Evolutionary conservation across 2,888 invertebrate species (phyloP).

Genomic region (Nomada ruficornis): DNA sequence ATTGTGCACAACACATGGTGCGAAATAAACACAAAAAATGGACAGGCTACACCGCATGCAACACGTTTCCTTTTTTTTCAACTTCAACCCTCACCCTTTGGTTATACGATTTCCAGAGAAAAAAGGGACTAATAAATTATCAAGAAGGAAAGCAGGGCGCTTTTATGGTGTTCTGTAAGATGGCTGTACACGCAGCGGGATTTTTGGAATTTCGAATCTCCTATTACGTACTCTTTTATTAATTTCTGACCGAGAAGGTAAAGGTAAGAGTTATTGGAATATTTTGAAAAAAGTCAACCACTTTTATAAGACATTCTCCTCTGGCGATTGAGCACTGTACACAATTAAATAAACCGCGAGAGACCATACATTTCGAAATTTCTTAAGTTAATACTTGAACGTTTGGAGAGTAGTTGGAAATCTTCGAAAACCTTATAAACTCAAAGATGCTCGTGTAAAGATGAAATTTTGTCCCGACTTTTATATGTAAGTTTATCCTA

Average conservation of each 20-base stretch:
- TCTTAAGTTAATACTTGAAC: neutral
- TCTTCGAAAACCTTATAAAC: neutral
- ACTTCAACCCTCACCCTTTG: neutral
- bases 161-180: slow-evolving; percentile 23
- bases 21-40: slow-evolving; percentile 45
- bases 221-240: slow-evolving; percentile 34
- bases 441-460: too few species aligned
- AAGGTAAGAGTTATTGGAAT: slow-evolving; percentile 12
- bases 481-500: too few species aligned
- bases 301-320: slow-evolving; percentile 20
- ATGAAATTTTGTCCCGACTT: too few species aligned
- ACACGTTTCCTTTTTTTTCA: neutral
- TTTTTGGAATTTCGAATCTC: slow-evolving; percentile 59
- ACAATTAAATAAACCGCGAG: neutral
- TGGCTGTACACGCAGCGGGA: slow-evolving; percentile 52
- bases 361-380: too few species aligned
- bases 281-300: slow-evolving; percentile 27
- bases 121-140: slow-evolving; percentile 58
- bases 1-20: slow-evolving; percentile 46
- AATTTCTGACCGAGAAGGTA: slow-evolving; percentile 20
- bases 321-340: neutral
- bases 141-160: slow-evolving; percentile 31
- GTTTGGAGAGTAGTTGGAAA: neutral
- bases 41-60: slow-evolving; percentile 9
- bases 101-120: slow-evolving; percentile 17